Evolutionary conservation across 2,888 invertebrate genomes (phyloP), one percentile per base, ranked within the genome.

Genomic region (Mythimna ferrago): DNA sequence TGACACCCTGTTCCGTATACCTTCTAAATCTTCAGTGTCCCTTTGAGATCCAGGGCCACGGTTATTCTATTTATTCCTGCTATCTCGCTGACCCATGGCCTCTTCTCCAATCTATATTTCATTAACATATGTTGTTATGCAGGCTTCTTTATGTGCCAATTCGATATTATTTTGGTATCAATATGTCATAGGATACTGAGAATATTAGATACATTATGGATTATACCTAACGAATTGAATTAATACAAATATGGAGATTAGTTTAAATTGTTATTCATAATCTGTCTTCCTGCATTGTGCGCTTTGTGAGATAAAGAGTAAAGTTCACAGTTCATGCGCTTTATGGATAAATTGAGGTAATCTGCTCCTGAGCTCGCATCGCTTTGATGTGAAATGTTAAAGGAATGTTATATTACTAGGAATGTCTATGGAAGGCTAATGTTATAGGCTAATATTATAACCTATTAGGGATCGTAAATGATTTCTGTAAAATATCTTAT

Each of bases 251-350:
- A 32, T 16, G 62, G 4, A 21, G 21, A 51, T 41, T 60, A 68
- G 0, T 21, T 48, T 56, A 62, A 66, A 58, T 68, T 57, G 14
- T 7, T 63, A 57, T 69, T 65, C 38, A 41, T 65, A 56, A 63
- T 77, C 41, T 21, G 16, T 44, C 57, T 74, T 69, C 68, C 53
- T 66, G 41, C 21, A 62, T 51, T 57, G 71, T 62, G 35, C 51
- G 53, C 38, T 77, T 73, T 70, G 26, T 51, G n/a, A 44, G 54
- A 35, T 63, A 44, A 21, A 41, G 32, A 61, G n/a, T 63, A 80
- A 87, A 87, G 84, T 82, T 81, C 77, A 85, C 6, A 81, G 82
- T 80, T 86, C 81, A 84, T 48, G 32, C 32, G 67, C 63, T 67
- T 82, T 67, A 64, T 38, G 41, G 48, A 26, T 77, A 44, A 26